Conservation (phyloP, 2,888 invertebrate genomes). For the Stictocephala bisonia region DNA sequence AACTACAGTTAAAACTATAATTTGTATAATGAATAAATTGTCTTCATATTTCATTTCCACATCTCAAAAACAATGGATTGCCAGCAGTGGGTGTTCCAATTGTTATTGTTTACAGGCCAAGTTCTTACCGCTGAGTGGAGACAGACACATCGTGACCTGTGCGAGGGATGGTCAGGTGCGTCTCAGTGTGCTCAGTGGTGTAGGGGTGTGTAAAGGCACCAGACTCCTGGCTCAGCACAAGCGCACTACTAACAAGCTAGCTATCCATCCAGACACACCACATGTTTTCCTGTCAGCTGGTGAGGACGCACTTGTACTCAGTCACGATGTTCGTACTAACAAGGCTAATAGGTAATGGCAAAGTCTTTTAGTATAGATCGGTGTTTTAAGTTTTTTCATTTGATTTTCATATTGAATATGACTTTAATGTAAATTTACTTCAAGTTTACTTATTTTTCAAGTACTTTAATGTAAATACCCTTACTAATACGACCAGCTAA, state of each 20-base stretch:
- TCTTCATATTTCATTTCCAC: too few species aligned
- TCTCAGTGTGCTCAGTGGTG: conserved; percentile 68
- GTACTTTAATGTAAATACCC: too few species aligned
- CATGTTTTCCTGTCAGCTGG: conserved; percentile 84
- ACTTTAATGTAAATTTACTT: too few species aligned
- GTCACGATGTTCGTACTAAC: conserved; percentile 82
- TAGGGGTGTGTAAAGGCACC: conserved; percentile 68
- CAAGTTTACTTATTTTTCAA: too few species aligned
- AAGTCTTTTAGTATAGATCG: too few species aligned
- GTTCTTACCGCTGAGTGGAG: conserved; percentile 83
- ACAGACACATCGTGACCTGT: conserved; percentile 87
- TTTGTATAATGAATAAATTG: neutral
- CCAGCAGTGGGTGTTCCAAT: too few species aligned
- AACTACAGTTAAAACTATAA: neutral
- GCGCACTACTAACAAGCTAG: conserved; percentile 87
- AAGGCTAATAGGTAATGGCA: conserved; percentile 74
- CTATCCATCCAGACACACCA: conserved; percentile 79
- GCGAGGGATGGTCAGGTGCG: conserved; percentile 90
- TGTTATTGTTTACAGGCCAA: conserved; percentile 71
- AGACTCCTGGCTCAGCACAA: conserved; percentile 76
- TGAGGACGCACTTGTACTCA: conserved; percentile 86
- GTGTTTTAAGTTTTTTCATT: too few species aligned
- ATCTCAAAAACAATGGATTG: too few species aligned
- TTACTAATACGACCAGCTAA: too few species aligned
- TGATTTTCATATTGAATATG: too few species aligned